Evolutionary conservation across 2,797 vertebrate species (phyloP).

Genomic region (Cyprinella venusta): DNA sequence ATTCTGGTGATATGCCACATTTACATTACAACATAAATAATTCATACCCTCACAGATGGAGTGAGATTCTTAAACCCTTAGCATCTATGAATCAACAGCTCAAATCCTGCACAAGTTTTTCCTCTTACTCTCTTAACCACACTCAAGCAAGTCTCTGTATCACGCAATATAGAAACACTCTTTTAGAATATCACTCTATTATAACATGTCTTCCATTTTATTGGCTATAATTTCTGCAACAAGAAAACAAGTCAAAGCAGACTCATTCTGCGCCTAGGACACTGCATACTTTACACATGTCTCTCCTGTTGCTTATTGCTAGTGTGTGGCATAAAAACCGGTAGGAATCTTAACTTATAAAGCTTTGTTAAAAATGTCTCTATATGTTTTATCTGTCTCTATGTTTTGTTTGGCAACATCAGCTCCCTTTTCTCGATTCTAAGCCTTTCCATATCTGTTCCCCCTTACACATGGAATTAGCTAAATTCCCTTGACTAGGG

Average conservation of each 20-base stretch:
- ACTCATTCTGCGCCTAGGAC: slow-evolving; percentile 5
- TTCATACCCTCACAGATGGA: slow-evolving; percentile 43
- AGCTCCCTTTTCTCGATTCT: neutral
- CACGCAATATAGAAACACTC: slow-evolving; percentile 39
- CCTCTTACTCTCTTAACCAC: neutral
- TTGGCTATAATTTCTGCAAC: slow-evolving; percentile 45
- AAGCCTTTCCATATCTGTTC: neutral
- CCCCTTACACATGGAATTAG: neutral
- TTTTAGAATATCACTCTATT: slow-evolving; percentile 36
- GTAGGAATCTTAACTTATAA: neutral
- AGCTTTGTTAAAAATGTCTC: neutral
- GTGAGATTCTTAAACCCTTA: slow-evolving; percentile 43
- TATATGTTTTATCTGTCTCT: slow-evolving; percentile 5
- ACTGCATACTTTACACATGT: neutral
- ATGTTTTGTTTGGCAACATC: no score
- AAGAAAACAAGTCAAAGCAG: slow-evolving; percentile 31
- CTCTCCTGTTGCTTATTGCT: neutral
- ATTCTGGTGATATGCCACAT: slow-evolving; percentile 43
- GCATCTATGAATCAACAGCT: slow-evolving; percentile 45
- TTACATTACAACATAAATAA: slow-evolving; percentile 56
- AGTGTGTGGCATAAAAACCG: neutral
- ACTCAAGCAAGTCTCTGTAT: neutral
- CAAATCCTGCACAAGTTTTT: neutral
- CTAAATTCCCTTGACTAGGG: neutral
- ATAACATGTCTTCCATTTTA: slow-evolving; percentile 38